Conservation (phyloP, 2,113 vertebrate genomes). For the Macrotis lagotis region DNA sequence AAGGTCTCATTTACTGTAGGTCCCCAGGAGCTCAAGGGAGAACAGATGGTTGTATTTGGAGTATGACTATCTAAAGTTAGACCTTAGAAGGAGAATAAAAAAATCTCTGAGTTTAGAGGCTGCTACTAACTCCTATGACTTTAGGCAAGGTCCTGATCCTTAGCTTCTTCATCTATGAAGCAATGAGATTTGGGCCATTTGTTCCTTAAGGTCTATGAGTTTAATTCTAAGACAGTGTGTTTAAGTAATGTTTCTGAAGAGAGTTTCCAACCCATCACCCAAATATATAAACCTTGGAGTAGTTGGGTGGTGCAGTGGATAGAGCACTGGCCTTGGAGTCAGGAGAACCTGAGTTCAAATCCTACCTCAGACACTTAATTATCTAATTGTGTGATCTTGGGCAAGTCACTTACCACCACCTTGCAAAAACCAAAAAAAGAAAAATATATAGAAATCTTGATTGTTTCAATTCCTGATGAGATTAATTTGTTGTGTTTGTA, state of each 20-base stretch:
- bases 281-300: background rate
- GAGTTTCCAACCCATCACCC: background rate
- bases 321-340: no score
- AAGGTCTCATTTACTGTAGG: background rate
- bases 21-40: background rate
- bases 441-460: no score
- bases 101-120: background rate
- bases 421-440: no score
- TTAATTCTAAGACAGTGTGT: background rate
- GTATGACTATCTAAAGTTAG: background rate
- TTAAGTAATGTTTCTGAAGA: background rate
- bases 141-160: background rate
- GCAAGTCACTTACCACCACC: no score
- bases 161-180: background rate
- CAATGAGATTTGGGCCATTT: background rate
- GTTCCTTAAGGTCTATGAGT: background rate
- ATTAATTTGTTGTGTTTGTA: background rate
- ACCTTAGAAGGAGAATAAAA: background rate
- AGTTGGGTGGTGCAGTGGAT: no score
- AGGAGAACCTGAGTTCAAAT: no score
- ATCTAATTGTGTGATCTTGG: no score
- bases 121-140: background rate
- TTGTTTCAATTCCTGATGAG: background rate
- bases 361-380: no score
- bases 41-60: background rate